A percentile compares a stretch with the other conserved stretches of the same genome.
phyloP scores from a whole-genome alignment of 1,140 invertebrate genomes.

The Lepidurus couesii region DNA sequence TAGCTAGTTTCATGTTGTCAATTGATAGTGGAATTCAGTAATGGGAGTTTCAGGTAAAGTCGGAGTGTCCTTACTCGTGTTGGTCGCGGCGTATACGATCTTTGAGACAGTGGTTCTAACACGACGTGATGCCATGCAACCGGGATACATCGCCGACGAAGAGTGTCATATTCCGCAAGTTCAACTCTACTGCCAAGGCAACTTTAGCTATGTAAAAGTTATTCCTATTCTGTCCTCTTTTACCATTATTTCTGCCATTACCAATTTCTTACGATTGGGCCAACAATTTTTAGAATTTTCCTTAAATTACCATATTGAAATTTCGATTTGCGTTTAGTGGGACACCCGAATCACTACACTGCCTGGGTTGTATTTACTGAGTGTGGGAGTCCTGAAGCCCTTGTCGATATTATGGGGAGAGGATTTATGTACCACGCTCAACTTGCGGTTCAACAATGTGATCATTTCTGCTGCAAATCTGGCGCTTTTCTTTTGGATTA shows the following conservation, averaged over 20 bases:
- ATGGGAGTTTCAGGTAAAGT: background rate
- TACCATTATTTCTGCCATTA: background rate
- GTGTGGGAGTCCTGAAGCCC: slow-evolving; percentile 56
- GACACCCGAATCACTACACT: slow-evolving; percentile 94
- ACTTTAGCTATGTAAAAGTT: slow-evolving; percentile 63
- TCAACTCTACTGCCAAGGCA: slow-evolving; percentile 69
- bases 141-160: slow-evolving; percentile 79
- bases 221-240: background rate
- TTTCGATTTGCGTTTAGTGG: slow-evolving; percentile 59
- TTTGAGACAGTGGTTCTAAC: background rate
- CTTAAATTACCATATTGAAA: no score
- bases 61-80: background rate
- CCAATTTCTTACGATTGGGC: no score
- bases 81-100: background rate
- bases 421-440: slow-evolving; percentile 60
- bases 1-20: no score
- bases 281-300: no score
- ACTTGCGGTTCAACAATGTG: slow-evolving; percentile 68
- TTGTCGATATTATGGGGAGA: slow-evolving; percentile 45
- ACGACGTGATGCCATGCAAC: slow-evolving; percentile 41
- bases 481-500: slow-evolving; percentile 44
- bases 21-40: background rate
- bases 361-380: slow-evolving; percentile 81
- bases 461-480: slow-evolving; percentile 63
- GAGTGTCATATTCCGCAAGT: slow-evolving; percentile 90